These are phyloP conservation scores for Phyllostomus hastatus DNA, from an alignment of 2,113 vertebrate genomes.

Conservation along the genomic window DNA sequence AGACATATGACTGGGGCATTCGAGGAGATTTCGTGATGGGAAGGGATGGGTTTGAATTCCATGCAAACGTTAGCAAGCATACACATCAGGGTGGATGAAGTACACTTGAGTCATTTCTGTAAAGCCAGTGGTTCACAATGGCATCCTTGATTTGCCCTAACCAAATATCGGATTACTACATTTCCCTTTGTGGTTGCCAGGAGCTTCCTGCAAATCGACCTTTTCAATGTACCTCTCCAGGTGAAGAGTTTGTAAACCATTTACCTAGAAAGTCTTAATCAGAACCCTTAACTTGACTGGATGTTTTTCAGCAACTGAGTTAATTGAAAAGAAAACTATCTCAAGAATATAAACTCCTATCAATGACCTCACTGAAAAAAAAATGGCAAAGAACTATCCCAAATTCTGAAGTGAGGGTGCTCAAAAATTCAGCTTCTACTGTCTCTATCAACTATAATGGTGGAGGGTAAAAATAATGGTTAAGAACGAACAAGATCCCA, in stretches of 20 bases:
- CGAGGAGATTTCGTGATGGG: neutral
- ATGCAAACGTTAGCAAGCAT: neutral
- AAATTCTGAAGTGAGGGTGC: neutral
- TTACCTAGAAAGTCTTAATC: neutral
- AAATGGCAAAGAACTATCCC: neutral
- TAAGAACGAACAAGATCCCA: neutral
- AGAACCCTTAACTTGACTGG: constrained; percentile 1
- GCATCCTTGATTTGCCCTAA: neutral
- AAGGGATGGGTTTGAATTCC: neutral
- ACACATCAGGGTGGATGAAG: constrained; percentile 32
- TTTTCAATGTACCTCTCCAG: neutral
- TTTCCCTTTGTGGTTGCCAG: constrained; percentile 35
- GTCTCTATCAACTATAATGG: neutral
- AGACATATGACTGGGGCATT: neutral
- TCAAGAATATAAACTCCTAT: neutral
- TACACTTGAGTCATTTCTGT: constrained; percentile 42
- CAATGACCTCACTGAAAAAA: neutral
- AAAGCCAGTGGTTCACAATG: neutral
- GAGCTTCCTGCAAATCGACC: neutral
- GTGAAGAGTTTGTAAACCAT: neutral
- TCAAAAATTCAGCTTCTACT: neutral
- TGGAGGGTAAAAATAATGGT: neutral
- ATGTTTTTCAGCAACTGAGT: neutral
- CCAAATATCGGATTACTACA: neutral
- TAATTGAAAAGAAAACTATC: neutral